phyloP scores from a whole-genome alignment of 2,113 vertebrate species.

The Paratilapia polleni region DNA sequence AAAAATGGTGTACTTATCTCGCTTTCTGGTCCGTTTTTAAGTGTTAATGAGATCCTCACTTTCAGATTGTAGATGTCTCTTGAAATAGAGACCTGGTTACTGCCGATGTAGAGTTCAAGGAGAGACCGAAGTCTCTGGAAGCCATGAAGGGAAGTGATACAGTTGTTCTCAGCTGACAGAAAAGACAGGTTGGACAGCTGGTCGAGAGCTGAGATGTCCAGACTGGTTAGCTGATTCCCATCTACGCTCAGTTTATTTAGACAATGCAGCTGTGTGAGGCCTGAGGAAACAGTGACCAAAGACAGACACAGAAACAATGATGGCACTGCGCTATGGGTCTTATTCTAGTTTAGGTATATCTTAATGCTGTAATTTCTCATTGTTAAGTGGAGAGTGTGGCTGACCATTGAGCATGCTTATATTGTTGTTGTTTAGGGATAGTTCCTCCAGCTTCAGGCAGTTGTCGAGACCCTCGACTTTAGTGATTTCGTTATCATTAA shows the following conservation, averaged over 20 bases:
- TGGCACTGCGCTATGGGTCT: not conserved
- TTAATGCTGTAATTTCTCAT: not conserved
- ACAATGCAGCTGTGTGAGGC: conserved; percentile 81
- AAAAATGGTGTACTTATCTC: not conserved
- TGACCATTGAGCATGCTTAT: conserved; percentile 85
- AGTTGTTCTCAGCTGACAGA: conserved; percentile 87
- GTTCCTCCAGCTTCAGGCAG: conserved; percentile 85
- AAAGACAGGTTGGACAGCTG: conserved; percentile 83
- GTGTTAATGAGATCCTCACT: conserved; percentile 8
- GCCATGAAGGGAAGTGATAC: conserved; percentile 81
- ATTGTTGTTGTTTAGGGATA: conserved; percentile 85
- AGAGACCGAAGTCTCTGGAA: conserved; percentile 82
- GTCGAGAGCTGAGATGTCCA: conserved; percentile 81
- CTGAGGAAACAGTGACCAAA: conserved; percentile 70
- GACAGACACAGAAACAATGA: not conserved
- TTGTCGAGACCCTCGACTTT: conserved; percentile 84
- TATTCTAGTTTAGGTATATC: not conserved
- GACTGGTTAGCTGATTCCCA: conserved; percentile 82
- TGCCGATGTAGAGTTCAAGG: conserved; percentile 86
- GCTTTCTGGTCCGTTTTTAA: not conserved
- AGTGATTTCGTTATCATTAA: conserved; percentile 86
- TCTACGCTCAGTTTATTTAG: conserved; percentile 84
- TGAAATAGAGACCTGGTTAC: conserved; percentile 83
- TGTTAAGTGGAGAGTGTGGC: not conserved
- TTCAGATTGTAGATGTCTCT: conserved; percentile 84